Evolutionary conservation across 2,888 invertebrate species (phyloP).

Genomic region (Dichetophora obliterata): DNA sequence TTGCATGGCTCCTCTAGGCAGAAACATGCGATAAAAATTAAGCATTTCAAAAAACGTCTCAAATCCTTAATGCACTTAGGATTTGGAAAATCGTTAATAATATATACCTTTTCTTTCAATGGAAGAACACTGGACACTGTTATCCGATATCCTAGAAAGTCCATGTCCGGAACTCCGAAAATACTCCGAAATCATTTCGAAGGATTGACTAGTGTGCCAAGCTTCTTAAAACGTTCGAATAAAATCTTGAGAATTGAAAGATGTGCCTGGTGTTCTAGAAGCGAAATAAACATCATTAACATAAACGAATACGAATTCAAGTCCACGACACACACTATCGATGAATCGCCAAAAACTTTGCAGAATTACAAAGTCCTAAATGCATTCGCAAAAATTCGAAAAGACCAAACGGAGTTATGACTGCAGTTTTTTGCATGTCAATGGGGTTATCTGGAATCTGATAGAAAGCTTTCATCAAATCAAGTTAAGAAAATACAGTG

Average conservation of each 20-base stretch:
- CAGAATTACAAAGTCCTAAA: conserved; percentile 49
- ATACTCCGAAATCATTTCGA: conserved; percentile 26
- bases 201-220: conserved; percentile 14
- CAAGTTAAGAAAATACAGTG: conserved; percentile 38
- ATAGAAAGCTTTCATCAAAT: conserved; percentile 38
- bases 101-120: too few species aligned
- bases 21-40: background rate
- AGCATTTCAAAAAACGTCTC: background rate
- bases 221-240: conserved; percentile 1
- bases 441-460: conserved; percentile 53
- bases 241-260: background rate
- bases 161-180: too few species aligned
- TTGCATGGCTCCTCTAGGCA: background rate
- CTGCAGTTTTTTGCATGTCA: conserved; percentile 35
- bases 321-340: background rate
- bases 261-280: conserved; percentile 19
- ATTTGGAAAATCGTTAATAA: too few species aligned
- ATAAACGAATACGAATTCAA: conserved; percentile 5
- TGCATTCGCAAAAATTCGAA: conserved; percentile 52
- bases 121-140: too few species aligned
- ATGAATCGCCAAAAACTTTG: conserved; percentile 2
- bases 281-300: conserved; percentile 27
- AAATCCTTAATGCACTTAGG: background rate
- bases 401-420: conserved; percentile 31
- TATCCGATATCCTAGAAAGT: background rate